Percentiles rank a stretch among this genome's conserved stretches.
Conservation (phyloP, 2,113 vertebrate species). For the Empidonax alnorum region DNA sequence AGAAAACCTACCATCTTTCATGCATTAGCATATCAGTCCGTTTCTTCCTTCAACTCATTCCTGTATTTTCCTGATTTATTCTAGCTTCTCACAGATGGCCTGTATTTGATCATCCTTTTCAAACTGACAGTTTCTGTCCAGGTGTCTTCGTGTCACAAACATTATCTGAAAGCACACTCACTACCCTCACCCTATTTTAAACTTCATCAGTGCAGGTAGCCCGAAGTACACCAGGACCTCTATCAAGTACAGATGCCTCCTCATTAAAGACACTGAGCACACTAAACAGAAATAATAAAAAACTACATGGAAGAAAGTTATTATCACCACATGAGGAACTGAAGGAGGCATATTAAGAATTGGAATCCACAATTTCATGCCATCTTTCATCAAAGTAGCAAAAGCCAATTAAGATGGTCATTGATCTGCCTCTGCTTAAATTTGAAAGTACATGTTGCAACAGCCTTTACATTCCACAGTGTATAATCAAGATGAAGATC, state of each 20-base stretch:
- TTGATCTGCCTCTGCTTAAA: neutral
- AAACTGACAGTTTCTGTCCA: neutral
- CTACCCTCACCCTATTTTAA: neutral
- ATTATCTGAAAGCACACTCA: neutral
- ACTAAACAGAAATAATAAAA: neutral
- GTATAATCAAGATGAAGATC: neutral
- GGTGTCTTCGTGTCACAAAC: neutral
- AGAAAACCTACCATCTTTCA: neutral
- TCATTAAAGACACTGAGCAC: neutral
- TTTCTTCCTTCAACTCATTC: neutral
- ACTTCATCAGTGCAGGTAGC: neutral
- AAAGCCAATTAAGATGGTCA: neutral
- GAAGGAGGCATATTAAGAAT: neutral
- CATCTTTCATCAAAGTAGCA: neutral
- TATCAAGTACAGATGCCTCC: neutral
- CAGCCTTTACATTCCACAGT: neutral
- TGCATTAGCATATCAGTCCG: neutral
- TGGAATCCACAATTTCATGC: neutral
- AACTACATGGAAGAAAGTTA: neutral
- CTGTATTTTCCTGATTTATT: neutral
- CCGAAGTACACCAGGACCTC: fast-evolving
- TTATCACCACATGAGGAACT: neutral
- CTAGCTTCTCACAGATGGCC: neutral
- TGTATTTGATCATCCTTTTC: neutral
- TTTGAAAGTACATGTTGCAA: neutral